These are phyloP conservation scores for Brienomyrus brachyistius DNA, from an alignment of 2,113 vertebrate genomes.

Conservation along the genomic window DNA sequence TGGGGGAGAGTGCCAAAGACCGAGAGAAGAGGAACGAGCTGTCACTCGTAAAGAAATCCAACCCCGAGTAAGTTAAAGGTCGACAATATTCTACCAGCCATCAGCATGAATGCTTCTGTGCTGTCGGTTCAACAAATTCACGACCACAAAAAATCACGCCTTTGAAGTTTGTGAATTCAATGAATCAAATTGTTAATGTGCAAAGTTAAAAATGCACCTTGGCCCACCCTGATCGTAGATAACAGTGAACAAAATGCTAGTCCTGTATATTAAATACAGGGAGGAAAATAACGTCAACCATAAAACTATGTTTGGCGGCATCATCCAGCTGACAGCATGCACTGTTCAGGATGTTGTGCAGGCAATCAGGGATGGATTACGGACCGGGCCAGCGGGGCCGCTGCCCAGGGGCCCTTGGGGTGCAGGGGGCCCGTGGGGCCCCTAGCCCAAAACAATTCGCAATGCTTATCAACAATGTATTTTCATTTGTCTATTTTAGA, in stretches of 20 bases:
- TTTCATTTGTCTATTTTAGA: too few species aligned
- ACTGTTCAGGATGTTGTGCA: conserved; percentile 11
- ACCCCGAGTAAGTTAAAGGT: background rate
- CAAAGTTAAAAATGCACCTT: background rate
- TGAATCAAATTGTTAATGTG: background rate
- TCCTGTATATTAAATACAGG: background rate
- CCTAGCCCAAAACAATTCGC: too few species aligned
- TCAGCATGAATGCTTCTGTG: background rate
- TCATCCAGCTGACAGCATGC: conserved; percentile 20
- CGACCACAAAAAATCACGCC: background rate
- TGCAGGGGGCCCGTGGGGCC: too few species aligned
- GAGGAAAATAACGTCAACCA: too few species aligned
- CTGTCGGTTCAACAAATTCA: background rate
- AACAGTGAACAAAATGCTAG: conserved; percentile 12
- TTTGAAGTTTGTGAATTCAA: background rate
- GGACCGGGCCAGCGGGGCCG: too few species aligned
- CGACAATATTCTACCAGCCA: background rate
- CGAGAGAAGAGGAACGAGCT: background rate
- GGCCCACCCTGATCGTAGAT: conserved; percentile 21
- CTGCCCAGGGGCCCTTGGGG: too few species aligned
- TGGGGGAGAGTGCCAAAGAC: background rate
- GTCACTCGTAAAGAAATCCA: background rate
- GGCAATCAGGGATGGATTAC: too few species aligned
- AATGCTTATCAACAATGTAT: too few species aligned
- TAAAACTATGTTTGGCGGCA: conserved; percentile 19